Evolutionary conservation across 2,888 invertebrate species (phyloP).

Genomic region (Sicus ferrugineus): DNA sequence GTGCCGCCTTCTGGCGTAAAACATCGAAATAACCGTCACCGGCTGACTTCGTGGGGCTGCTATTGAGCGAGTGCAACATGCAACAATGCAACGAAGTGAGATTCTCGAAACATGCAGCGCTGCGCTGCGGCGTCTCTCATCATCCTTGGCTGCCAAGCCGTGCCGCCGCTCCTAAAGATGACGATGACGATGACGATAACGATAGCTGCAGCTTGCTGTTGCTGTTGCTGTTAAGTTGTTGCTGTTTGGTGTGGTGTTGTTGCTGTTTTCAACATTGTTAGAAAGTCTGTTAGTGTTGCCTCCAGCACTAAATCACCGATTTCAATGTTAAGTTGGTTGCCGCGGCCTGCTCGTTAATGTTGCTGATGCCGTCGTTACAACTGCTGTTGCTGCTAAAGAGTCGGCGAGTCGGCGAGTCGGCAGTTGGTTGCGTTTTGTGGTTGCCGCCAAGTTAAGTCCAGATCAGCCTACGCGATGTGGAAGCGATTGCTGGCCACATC

Average conservation of each 20-base stretch:
- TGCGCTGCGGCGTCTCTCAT: no score
- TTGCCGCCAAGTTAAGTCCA: no score
- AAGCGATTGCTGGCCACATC: no score
- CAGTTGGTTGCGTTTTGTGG: no score
- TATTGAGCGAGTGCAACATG: slow-evolving; percentile 34
- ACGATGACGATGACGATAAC: neutral
- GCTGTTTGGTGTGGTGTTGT: neutral
- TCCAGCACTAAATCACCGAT: neutral
- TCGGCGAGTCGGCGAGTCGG: no score
- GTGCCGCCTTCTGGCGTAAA: neutral
- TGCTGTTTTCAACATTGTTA: neutral
- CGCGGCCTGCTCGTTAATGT: neutral
- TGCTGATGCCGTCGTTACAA: slow-evolving; percentile 23
- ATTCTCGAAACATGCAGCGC: no score
- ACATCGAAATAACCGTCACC: slow-evolving; percentile 4
- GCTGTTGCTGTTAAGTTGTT: neutral
- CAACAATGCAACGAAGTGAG: slow-evolving; percentile 15
- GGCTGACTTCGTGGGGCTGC: slow-evolving; percentile 3
- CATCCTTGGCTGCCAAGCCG: no score
- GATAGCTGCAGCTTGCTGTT: slow-evolving; percentile 36
- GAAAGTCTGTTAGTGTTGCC: slow-evolving; percentile 13
- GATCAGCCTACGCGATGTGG: no score
- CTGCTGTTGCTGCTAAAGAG: slow-evolving; percentile 28
- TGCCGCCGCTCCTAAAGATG: neutral
- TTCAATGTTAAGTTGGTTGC: slow-evolving; percentile 13